Evolutionary conservation across 2,888 invertebrate genomes (phyloP).

Genomic region (Idaea aversata): DNA sequence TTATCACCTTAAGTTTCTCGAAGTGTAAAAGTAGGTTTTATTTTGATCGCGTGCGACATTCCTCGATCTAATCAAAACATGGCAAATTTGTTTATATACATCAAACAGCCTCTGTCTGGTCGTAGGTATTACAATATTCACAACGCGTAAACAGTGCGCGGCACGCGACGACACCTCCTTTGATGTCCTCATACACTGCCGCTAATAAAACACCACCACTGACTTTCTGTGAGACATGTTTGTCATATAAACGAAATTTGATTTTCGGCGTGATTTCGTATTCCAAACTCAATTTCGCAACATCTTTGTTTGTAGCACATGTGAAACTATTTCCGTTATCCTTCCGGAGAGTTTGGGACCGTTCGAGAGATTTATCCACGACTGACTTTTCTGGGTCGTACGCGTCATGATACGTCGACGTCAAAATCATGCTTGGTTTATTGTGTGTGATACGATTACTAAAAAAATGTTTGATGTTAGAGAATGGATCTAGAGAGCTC

Average conservation of each 20-base stretch:
- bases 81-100: slow-evolving; percentile 74
- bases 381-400: slow-evolving; percentile 31
- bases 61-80: slow-evolving; percentile 74
- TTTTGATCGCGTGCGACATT: slow-evolving; percentile 55
- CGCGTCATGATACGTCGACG: slow-evolving; percentile 29
- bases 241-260: slow-evolving; percentile 65
- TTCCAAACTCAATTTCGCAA: slow-evolving; percentile 53
- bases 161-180: slow-evolving; percentile 63
- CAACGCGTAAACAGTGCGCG: slow-evolving; percentile 65
- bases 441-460: slow-evolving; percentile 31
- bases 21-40: slow-evolving; percentile 40
- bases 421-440: slow-evolving; percentile 29
- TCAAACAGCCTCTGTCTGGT: slow-evolving; percentile 38
- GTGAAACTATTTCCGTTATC: slow-evolving; percentile 47
- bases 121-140: slow-evolving; percentile 59
- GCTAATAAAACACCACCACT: slow-evolving; percentile 65
- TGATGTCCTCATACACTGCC: slow-evolving; percentile 59
- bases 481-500: no score
- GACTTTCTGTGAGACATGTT: slow-evolving; percentile 57
- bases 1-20: slow-evolving; percentile 4
- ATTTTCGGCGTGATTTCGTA: slow-evolving; percentile 54
- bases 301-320: slow-evolving; percentile 53
- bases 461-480: slow-evolving; percentile 16
- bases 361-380: slow-evolving; percentile 29
- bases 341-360: slow-evolving; percentile 33